Conservation (phyloP, 2,888 invertebrate species). For the Plemyria rubiginata region DNA sequence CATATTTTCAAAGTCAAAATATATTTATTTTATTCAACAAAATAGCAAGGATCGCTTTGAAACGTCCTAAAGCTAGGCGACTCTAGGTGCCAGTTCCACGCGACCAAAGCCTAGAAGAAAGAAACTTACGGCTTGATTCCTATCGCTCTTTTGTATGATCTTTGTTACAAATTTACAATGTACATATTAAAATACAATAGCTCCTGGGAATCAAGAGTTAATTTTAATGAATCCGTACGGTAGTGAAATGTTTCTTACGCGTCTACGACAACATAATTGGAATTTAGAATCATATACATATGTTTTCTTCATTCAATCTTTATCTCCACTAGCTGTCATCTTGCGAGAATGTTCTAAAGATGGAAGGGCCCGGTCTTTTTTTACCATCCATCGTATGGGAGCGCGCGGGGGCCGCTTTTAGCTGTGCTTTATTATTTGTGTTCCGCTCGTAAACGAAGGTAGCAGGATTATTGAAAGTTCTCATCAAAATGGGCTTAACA, state of each 20-base stretch:
- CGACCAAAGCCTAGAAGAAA: too few relatives aligned
- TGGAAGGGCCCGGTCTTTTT: constrained; percentile 21
- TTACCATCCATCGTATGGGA: constrained; percentile 22
- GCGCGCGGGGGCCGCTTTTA: constrained; percentile 40
- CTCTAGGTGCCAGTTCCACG: too few relatives aligned
- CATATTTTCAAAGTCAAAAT: too few relatives aligned
- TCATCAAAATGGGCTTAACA: constrained; percentile 36
- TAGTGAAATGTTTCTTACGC: constrained; percentile 14
- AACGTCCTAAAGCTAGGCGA: too few relatives aligned
- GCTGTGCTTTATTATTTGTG: constrained; percentile 46
- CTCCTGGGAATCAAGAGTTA: too few relatives aligned
- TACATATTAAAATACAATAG: too few relatives aligned
- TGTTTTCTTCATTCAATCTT: constrained; percentile 25
- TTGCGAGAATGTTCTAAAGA: constrained; percentile 27
- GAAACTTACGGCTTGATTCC: too few relatives aligned
- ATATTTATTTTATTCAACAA: too few relatives aligned
- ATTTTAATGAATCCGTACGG: constrained; percentile 8
- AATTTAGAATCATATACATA: constrained; percentile 11
- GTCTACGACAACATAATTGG: constrained; percentile 27
- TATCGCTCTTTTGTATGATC: too few relatives aligned
- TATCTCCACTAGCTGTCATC: constrained; percentile 35
- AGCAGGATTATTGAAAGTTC: constrained; percentile 26
- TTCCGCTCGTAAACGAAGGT: constrained; percentile 29
- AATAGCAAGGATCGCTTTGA: too few relatives aligned
- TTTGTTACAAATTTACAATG: too few relatives aligned